These are phyloP conservation scores for Drosophila macrothrix DNA, from an alignment of 2,888 invertebrate species.

Conservation along the genomic window DNA sequence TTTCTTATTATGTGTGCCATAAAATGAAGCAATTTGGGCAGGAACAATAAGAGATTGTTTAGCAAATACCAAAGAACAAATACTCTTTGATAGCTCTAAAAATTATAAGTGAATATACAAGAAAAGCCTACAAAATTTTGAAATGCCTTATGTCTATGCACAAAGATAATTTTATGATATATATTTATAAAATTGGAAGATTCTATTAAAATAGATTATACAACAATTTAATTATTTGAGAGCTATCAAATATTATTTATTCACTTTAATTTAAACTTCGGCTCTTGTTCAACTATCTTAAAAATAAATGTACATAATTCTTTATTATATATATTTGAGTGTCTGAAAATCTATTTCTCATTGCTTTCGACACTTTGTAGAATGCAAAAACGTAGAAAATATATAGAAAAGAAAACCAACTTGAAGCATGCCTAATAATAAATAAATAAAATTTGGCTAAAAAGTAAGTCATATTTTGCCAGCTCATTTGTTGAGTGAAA, in stretches of 20 bases:
- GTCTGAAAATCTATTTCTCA: not conserved
- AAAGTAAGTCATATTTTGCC: not conserved
- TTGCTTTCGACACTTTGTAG: not conserved
- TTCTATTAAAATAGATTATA: not conserved
- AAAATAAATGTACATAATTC: not conserved
- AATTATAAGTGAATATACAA: not conserved
- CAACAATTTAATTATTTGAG: no score
- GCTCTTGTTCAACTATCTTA: no score
- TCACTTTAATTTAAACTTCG: no score
- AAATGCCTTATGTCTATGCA: not conserved
- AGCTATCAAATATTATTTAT: no score
- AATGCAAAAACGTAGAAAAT: not conserved
- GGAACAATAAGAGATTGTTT: not conserved
- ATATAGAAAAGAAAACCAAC: not conserved
- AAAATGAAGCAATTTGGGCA: not conserved
- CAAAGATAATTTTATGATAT: not conserved
- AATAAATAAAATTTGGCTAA: not conserved
- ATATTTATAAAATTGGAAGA: not conserved
- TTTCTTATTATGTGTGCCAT: not conserved
- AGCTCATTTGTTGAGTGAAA: not conserved
- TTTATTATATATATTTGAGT: not conserved
- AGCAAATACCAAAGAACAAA: not conserved
- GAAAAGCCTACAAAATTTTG: not conserved
- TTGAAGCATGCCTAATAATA: not conserved
- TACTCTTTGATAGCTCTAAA: not conserved